Evolutionary conservation across 2,888 invertebrate species (phyloP).

Genomic region (Microdon myrmicae): DNA sequence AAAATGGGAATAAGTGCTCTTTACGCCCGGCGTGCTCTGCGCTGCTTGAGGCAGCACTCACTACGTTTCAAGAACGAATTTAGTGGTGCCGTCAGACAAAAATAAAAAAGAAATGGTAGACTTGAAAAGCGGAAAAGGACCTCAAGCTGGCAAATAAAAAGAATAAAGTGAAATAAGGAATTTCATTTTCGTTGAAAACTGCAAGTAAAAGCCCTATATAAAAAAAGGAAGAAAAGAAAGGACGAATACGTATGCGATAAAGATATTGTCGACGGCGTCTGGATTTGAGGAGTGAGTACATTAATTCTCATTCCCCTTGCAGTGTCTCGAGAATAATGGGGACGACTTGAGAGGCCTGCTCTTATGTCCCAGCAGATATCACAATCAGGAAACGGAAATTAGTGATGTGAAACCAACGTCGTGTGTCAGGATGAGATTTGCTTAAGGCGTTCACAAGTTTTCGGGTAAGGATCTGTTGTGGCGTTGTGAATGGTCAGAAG

Average conservation of each 20-base stretch:
- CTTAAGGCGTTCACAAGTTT: conserved; percentile 10
- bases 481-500: conserved; percentile 19
- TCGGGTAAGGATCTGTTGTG: conserved; percentile 1
- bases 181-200: conserved; percentile 46
- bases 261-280: not conserved
- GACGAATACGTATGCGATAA: conserved; percentile 20
- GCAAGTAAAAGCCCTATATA: conserved; percentile 18
- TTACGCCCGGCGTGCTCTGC: not conserved
- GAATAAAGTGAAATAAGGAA: conserved; percentile 47
- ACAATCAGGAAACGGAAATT: conserved; percentile 45
- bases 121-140: conserved; percentile 5
- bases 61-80: conserved; percentile 40
- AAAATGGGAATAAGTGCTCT: conserved; percentile 34
- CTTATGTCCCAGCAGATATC: conserved; percentile 18
- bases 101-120: not conserved
- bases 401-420: conserved; percentile 41
- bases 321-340: not conserved
- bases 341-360: not conserved
- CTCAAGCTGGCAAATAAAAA: no score
- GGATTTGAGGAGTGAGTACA: conserved; percentile 14
- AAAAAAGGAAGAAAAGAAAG: conserved; percentile 22
- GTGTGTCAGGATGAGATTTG: conserved; percentile 34
- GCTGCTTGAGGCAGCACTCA: not conserved
- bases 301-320: conserved; percentile 9
- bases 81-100: conserved; percentile 30